phyloP scores from a whole-genome alignment of 2,797 vertebrate species.

The Cynodonichthys magdalenae region DNA sequence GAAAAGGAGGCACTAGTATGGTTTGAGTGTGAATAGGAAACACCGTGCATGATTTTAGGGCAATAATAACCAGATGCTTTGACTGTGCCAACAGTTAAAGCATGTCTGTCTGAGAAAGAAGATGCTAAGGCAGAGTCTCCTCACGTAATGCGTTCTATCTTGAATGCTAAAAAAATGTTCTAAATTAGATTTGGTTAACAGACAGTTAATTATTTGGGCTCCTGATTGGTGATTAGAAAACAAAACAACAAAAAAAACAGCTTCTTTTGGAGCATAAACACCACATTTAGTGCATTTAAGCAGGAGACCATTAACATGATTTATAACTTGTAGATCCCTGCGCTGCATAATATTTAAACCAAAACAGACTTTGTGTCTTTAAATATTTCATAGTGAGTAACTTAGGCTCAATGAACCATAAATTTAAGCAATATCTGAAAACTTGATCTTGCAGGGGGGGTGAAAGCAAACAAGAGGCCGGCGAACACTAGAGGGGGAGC shows the following conservation, averaged over 20 bases:
- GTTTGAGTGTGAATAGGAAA: conserved; percentile 61
- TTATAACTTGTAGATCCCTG: conserved; percentile 10
- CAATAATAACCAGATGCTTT: conserved; percentile 64
- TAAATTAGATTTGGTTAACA: neutral
- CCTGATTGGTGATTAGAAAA: conserved; percentile 4
- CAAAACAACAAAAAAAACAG: neutral
- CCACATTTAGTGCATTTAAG: neutral
- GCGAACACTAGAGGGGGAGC: conserved; percentile 99
- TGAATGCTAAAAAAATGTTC: conserved; percentile 31
- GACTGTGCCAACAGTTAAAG: conserved; percentile 76
- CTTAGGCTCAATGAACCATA: conserved; percentile 8
- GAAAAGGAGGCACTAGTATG: conserved; percentile 70
- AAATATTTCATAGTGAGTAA: neutral
- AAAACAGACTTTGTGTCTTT: neutral
- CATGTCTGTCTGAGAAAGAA: conserved; percentile 76
- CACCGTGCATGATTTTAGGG: conserved; percentile 52
- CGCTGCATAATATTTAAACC: conserved; percentile 1
- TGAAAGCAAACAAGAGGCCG: conserved; percentile 64
- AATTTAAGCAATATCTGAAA: conserved; percentile 18
- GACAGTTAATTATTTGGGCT: neutral
- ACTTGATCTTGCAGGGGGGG: conserved; percentile 25
- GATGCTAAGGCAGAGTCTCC: conserved; percentile 70
- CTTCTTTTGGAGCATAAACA: neutral
- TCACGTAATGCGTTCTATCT: conserved; percentile 66
- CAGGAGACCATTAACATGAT: neutral